Percentiles rank a stretch among this genome's conserved stretches.
Evolutionary conservation across 2,888 invertebrate genomes (phyloP).

Genomic region (Caradrina clavipalpis): DNA sequence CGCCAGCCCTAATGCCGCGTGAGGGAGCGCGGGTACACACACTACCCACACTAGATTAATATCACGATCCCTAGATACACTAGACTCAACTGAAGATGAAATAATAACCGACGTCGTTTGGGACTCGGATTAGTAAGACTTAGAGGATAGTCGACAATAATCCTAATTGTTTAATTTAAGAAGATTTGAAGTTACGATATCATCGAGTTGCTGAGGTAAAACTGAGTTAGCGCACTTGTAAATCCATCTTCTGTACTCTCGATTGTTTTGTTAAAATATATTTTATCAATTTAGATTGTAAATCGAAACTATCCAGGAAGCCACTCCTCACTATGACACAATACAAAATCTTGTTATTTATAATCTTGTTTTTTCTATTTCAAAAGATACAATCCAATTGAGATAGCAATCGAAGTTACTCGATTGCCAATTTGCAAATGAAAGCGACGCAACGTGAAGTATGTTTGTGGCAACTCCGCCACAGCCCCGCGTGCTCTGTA

Average conservation of each 20-base stretch:
- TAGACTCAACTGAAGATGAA: constrained; percentile 6
- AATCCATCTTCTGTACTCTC: not conserved
- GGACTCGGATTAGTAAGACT: constrained; percentile 1
- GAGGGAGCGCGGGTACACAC: not conserved
- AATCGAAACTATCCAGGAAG: not conserved
- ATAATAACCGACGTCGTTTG: constrained; percentile 13
- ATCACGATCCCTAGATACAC: not conserved
- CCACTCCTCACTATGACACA: not conserved
- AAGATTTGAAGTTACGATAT: constrained; percentile 20
- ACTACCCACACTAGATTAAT: constrained; percentile 33
- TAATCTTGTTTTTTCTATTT: constrained; percentile 36
- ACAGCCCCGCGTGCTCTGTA: not conserved
- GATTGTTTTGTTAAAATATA: not conserved
- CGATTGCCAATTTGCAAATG: constrained; percentile 51
- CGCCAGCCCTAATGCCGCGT: constrained; percentile 19
- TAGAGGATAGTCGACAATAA: constrained; percentile 17
- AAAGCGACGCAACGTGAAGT: constrained; percentile 38
- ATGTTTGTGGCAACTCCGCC: constrained; percentile 9
- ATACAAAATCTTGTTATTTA: constrained; percentile 3
- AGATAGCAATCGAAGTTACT: constrained; percentile 48
- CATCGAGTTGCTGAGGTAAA: not conserved
- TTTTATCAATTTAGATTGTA: not conserved
- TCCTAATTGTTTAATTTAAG: constrained; percentile 34
- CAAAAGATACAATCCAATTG: constrained; percentile 24
- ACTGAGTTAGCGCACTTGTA: not conserved